These are phyloP conservation scores for Saccostrea echinata DNA, from an alignment of 1,140 invertebrate species.

Conservation along the genomic window DNA sequence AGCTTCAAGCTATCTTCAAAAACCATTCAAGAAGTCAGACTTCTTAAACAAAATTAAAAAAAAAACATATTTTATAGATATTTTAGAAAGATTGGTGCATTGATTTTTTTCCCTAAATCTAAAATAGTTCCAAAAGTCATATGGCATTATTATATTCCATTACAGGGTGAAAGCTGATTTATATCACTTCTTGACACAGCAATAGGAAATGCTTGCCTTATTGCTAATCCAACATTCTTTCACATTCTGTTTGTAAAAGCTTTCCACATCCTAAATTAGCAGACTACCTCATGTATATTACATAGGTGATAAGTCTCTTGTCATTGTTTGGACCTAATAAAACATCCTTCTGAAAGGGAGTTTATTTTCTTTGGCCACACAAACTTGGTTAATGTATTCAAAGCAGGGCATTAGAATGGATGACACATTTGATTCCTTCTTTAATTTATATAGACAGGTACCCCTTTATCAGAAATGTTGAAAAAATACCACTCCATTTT, in stretches of 20 bases:
- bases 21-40: too few species aligned
- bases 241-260: neutral
- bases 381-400: constrained; percentile 15
- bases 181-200: neutral
- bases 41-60: too few species aligned
- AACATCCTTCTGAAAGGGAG: neutral
- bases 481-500: too few species aligned
- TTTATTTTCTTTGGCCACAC: neutral
- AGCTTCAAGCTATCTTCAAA: too few species aligned
- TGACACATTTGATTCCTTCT: neutral
- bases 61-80: too few species aligned
- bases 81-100: too few species aligned
- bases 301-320: neutral
- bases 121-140: too few species aligned
- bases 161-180: too few species aligned
- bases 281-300: neutral
- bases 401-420: constrained; percentile 3
- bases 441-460: neutral
- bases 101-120: too few species aligned
- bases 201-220: neutral
- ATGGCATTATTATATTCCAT: too few species aligned
- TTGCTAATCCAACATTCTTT: neutral
- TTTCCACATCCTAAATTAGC: neutral
- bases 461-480: neutral
- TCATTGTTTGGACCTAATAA: neutral